phyloP scores from a whole-genome alignment of 2,888 invertebrate species.

The Pogonocherus hispidulus region DNA sequence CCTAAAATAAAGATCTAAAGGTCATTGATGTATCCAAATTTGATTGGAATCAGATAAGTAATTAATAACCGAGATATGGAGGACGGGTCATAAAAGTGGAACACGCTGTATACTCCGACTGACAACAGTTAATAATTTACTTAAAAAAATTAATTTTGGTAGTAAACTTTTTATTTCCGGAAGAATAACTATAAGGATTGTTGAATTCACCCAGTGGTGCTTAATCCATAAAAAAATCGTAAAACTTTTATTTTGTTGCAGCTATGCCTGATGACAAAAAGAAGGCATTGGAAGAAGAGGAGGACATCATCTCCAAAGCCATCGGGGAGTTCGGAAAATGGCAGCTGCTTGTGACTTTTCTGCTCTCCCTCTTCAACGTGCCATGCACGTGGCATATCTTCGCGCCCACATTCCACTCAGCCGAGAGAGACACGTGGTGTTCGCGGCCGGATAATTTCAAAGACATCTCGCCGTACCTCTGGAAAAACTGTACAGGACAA shows the following conservation, averaged over 20 bases:
- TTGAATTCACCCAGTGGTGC: no score
- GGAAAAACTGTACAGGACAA: slow-evolving; percentile 80
- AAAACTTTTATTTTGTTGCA: slow-evolving; percentile 44
- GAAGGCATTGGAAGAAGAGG: slow-evolving; percentile 57
- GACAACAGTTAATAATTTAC: no score
- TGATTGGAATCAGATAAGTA: no score
- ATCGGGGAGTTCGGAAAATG: slow-evolving; percentile 84
- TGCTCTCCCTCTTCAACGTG: slow-evolving; percentile 82
- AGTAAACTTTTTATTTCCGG: no score
- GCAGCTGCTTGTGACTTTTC: slow-evolving; percentile 82
- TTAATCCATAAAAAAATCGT: no score
- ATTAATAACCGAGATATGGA: no score
- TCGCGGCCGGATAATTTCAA: slow-evolving; percentile 73
- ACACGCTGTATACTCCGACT: no score
- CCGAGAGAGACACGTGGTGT: slow-evolving; percentile 80
- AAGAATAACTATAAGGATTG: no score
- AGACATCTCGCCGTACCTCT: slow-evolving; percentile 70
- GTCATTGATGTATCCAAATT: no score
- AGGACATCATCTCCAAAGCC: slow-evolving; percentile 77
- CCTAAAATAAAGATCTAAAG: no score
- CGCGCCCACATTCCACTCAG: slow-evolving; percentile 81
- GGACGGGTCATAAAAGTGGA: no score
- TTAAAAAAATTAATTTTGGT: no score
- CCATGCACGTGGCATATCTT: slow-evolving; percentile 88
- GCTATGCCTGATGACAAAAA: slow-evolving; percentile 54